These are phyloP conservation scores for Augochlorella aurata DNA, from an alignment of 2,888 invertebrate genomes.

Conservation along the genomic window DNA sequence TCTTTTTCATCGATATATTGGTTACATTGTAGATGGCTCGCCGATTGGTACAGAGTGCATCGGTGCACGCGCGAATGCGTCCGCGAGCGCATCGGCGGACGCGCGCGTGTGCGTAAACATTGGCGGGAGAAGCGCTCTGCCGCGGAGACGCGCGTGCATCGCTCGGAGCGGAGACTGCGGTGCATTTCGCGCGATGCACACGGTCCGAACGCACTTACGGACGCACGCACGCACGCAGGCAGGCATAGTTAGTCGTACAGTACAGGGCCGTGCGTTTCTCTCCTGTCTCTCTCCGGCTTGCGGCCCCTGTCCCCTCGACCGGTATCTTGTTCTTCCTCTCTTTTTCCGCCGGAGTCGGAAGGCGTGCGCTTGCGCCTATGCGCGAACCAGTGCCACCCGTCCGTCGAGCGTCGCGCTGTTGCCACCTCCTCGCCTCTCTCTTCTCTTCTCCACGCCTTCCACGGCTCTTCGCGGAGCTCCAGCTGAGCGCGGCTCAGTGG, in stretches of 20 bases:
- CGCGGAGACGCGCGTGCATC: constrained; percentile 36
- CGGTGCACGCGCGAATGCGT: too few species aligned
- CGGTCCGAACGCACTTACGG: constrained; percentile 27
- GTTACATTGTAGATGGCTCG: constrained; percentile 60
- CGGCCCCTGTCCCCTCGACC: constrained; percentile 24
- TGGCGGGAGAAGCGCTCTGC: constrained; percentile 15
- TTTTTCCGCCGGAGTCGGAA: constrained; percentile 39
- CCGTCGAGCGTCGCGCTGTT: constrained; percentile 76
- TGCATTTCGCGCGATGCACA: constrained; percentile 60
- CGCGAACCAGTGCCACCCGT: constrained; percentile 70
- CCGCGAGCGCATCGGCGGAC: constrained; percentile 14
- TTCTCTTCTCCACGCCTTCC: constrained; percentile 56
- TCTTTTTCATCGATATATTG: constrained; percentile 26
- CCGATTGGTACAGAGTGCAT: constrained; percentile 60
- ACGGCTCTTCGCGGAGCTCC: constrained; percentile 67
- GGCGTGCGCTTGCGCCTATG: constrained; percentile 57
- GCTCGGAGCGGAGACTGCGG: constrained; percentile 18
- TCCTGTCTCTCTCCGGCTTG: constrained; percentile 44
- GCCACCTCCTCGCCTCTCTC: constrained; percentile 73
- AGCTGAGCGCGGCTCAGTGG: constrained; percentile 74
- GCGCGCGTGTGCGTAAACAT: constrained; percentile 51
- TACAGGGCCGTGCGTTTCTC: constrained; percentile 6
- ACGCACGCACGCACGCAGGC: constrained; percentile 27
- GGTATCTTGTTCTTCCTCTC: constrained; percentile 48
- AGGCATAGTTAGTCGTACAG: constrained; percentile 15